phyloP scores from a whole-genome alignment of 2,888 invertebrate species.

The Parapristionchus giblindavisi region DNA sequence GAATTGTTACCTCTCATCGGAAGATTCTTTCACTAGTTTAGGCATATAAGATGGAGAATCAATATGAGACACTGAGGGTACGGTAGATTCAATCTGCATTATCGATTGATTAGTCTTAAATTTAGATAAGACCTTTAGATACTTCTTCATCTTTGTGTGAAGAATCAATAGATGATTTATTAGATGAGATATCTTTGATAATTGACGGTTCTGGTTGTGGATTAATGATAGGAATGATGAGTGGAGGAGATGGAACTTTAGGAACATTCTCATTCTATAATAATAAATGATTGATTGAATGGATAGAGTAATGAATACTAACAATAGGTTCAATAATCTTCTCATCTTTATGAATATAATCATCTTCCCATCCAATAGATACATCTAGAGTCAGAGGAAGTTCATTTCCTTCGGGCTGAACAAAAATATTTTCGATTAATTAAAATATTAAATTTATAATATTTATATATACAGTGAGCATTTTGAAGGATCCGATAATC shows the following conservation, averaged over 20 bases:
- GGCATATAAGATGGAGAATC: neutral
- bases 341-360: neutral
- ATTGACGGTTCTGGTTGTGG: constrained; percentile 2
- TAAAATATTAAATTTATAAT: neutral
- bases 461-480: neutral
- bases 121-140: no score
- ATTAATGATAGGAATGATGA: neutral
- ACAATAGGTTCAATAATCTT: neutral
- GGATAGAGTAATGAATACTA: neutral
- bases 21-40: neutral
- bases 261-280: neutral
- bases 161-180: neutral
- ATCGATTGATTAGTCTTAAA: neutral
- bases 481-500: constrained; percentile 19
- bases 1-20: neutral
- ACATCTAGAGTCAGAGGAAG: constrained; percentile 17
- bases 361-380: constrained; percentile 17
- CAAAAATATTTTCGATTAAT: no score
- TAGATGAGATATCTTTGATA: neutral
- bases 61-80: neutral
- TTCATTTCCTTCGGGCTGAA: constrained; percentile 10
- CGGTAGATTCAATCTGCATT: neutral
- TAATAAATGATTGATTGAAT: no score
- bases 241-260: neutral
- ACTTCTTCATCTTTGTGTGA: no score